Evolutionary conservation across 2,113 vertebrate species (phyloP).

Genomic region (Nyctereutes procyonoides): DNA sequence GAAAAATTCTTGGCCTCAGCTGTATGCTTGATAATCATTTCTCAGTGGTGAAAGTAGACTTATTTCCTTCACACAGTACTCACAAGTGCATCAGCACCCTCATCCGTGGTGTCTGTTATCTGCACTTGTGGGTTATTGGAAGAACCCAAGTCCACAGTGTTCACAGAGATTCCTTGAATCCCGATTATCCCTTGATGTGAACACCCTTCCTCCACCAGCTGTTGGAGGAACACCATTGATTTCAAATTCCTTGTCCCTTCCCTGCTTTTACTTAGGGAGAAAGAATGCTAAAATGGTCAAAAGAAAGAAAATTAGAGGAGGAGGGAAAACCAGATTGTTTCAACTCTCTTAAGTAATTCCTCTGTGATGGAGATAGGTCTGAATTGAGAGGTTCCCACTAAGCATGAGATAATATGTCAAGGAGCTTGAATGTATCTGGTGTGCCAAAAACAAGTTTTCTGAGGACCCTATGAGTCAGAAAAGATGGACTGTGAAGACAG

Average conservation of each 20-base stretch:
- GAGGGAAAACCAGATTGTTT: background rate
- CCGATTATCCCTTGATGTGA: background rate
- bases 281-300: background rate
- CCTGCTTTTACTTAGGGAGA: background rate
- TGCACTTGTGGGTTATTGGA: background rate
- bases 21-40: background rate
- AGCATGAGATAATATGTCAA: background rate
- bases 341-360: background rate
- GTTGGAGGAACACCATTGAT: background rate
- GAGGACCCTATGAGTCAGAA: slow-evolving; percentile 6
- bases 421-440: background rate
- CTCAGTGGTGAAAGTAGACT: background rate
- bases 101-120: background rate
- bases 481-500: background rate
- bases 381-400: background rate
- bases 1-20: background rate
- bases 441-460: background rate
- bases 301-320: background rate
- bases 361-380: background rate
- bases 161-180: background rate
- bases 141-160: background rate
- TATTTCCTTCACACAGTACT: background rate
- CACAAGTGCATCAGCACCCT: accelerated
- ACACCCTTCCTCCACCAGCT: background rate
- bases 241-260: background rate